Conservation (phyloP, 2,888 invertebrate species). For the Sialis lutaria region DNA sequence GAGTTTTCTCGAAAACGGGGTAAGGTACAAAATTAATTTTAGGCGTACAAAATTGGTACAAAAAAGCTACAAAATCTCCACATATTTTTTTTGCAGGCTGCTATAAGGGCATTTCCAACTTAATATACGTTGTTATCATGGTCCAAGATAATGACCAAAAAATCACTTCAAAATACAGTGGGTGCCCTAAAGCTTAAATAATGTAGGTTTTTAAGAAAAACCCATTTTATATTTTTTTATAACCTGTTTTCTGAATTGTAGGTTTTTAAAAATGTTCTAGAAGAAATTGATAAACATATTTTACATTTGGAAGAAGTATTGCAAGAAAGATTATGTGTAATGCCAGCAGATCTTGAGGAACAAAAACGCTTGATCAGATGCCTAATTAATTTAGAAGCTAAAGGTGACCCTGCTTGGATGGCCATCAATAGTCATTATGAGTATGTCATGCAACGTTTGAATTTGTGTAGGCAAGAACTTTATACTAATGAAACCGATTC, state of each 20-base stretch:
- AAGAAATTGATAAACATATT: constrained; percentile 83
- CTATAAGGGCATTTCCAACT: no score
- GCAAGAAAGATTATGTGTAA: constrained; percentile 66
- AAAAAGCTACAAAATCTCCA: no score
- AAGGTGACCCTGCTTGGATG: constrained; percentile 91
- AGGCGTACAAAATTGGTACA: no score
- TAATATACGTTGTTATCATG: neutral
- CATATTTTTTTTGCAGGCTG: no score
- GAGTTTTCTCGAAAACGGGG: no score
- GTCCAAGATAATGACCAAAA: neutral
- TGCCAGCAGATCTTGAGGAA: constrained; percentile 85
- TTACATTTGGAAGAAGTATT: constrained; percentile 63
- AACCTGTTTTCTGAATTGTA: constrained; percentile 18
- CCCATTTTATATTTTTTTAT: no score
- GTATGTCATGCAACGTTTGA: constrained; percentile 52
- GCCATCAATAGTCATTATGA: constrained; percentile 73
- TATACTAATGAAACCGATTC: constrained; percentile 27
- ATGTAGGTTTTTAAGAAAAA: no score
- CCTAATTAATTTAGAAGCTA: constrained; percentile 55
- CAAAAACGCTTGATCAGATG: constrained; percentile 87
- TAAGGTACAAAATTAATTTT: no score
- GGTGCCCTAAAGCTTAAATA: no score
- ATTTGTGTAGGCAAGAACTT: constrained; percentile 45
- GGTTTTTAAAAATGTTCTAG: constrained; percentile 74
- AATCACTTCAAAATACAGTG: no score